Evolutionary conservation across 2,888 invertebrate genomes (phyloP).

Genomic region (Heliconius erato): DNA sequence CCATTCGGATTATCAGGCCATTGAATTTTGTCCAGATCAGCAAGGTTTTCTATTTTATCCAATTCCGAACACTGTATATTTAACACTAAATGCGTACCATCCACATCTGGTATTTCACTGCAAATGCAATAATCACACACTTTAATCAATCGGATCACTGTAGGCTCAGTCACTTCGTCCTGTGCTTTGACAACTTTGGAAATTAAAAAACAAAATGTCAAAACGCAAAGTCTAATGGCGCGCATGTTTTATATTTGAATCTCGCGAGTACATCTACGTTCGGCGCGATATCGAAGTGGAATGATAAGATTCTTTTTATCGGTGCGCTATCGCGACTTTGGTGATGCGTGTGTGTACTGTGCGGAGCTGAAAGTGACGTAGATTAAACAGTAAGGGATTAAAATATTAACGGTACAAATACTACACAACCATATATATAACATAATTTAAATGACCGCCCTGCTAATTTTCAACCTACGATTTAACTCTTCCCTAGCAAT

Average conservation of each 20-base stretch:
- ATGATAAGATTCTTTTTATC: constrained; percentile 80
- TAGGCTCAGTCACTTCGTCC: constrained; percentile 61
- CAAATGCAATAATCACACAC: constrained; percentile 79
- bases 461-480: background rate
- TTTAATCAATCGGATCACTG: constrained; percentile 64
- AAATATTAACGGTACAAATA: constrained; percentile 28
- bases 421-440: background rate
- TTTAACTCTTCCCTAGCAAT: background rate
- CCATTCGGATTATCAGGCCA: constrained; percentile 80
- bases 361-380: constrained; percentile 78
- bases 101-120: constrained; percentile 78
- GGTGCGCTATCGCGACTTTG: constrained; percentile 72
- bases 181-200: constrained; percentile 62
- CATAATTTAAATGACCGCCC: background rate
- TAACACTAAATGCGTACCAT: constrained; percentile 75
- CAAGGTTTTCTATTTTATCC: constrained; percentile 70
- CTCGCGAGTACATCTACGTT: constrained; percentile 63
- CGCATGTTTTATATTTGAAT: constrained; percentile 68
- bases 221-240: constrained; percentile 60
- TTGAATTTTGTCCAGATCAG: constrained; percentile 77
- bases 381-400: constrained; percentile 60
- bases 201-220: constrained; percentile 69
- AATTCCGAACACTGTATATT: constrained; percentile 80
- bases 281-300: constrained; percentile 70
- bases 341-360: constrained; percentile 65